A percentile compares a stretch with the other conserved stretches of the same genome.
Evolutionary conservation across 2,888 invertebrate species (phyloP).

Genomic region (Drosophila mercatorum): DNA sequence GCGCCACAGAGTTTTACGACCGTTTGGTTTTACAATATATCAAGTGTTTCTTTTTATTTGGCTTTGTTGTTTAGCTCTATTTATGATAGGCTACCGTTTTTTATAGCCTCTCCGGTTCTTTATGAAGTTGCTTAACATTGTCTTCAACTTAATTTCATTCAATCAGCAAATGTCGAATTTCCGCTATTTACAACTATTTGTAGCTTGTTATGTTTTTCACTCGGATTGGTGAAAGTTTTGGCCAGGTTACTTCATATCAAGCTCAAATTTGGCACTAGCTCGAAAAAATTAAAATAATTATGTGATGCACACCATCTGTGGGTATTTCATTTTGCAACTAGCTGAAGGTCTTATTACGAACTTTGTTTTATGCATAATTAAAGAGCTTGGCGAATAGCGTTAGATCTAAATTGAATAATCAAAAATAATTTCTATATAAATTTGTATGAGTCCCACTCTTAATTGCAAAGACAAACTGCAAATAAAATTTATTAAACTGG

Average conservation of each 20-base stretch:
- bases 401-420: neutral
- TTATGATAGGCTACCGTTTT: constrained; percentile 57
- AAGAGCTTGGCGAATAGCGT: neutral
- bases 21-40: constrained; percentile 56
- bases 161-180: constrained; percentile 27
- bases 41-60: constrained; percentile 29
- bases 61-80: constrained; percentile 46
- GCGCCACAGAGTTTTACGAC: constrained; percentile 35
- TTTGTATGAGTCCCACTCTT: neutral
- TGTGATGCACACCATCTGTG: constrained; percentile 13
- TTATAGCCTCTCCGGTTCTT: constrained; percentile 32
- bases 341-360: constrained; percentile 13
- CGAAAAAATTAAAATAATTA: constrained; percentile 30
- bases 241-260: constrained; percentile 32
- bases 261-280: constrained; percentile 20
- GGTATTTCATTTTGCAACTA: neutral
- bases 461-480: neutral
- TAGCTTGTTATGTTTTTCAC: constrained; percentile 18
- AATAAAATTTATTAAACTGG: neutral
- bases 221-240: constrained; percentile 40
- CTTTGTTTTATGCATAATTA: neutral
- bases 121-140: constrained; percentile 21
- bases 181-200: constrained; percentile 12
- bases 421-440: neutral
- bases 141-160: constrained; percentile 44